Conservation (phyloP, 2,797 vertebrate species). For the Malurus splendens region DNA sequence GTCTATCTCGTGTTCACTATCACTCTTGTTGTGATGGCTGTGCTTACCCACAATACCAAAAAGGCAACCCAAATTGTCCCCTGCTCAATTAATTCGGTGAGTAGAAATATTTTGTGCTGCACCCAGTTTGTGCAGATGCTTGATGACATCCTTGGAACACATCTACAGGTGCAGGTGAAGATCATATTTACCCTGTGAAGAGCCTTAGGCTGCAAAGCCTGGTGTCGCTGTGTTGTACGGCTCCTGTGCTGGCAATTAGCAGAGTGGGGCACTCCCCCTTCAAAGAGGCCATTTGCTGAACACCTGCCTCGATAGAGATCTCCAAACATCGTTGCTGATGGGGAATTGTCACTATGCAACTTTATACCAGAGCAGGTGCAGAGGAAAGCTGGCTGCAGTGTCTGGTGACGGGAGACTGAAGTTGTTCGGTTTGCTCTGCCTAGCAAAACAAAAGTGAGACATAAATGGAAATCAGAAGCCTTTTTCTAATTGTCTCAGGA, state of each 20-base stretch:
- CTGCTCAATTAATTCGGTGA: not conserved
- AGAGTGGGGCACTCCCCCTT: not conserved
- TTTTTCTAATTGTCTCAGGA: not conserved
- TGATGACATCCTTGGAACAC: not conserved
- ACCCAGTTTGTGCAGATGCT: not conserved
- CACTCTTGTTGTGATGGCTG: not conserved
- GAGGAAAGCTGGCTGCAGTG: conserved; percentile 20
- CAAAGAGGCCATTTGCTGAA: conserved; percentile 39
- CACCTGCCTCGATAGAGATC: conserved; percentile 59
- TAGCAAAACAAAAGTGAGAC: conserved; percentile 1
- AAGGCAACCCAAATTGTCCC: not conserved
- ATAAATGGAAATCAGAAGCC: not conserved
- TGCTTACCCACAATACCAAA: not conserved
- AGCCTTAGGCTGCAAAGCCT: not conserved
- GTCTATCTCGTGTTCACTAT: not conserved
- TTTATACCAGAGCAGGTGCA: conserved; percentile 52
- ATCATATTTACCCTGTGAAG: not conserved
- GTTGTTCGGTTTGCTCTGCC: conserved; percentile 27
- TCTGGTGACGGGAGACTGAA: conserved; percentile 12
- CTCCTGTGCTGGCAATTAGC: not conserved
- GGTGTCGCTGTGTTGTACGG: not conserved
- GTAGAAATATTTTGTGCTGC: not conserved
- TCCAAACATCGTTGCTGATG: conserved; percentile 40
- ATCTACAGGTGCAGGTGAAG: not conserved
- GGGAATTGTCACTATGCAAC: conserved; percentile 43